Percentiles rank a stretch among this genome's conserved stretches.
phyloP scores from a whole-genome alignment of 2,113 vertebrate genomes.

The Abramis brama region DNA sequence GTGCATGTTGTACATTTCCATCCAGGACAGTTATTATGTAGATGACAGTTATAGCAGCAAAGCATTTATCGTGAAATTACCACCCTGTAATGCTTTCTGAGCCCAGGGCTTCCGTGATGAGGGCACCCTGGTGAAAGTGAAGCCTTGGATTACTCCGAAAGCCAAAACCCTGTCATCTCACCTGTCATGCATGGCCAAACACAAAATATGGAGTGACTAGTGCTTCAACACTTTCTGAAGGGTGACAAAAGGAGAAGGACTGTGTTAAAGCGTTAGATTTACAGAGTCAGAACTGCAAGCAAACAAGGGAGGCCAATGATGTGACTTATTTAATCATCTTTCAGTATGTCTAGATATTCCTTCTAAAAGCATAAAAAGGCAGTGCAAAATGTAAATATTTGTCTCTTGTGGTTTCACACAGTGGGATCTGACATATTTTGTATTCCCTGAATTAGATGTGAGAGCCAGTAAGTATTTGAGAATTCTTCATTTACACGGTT shows the following conservation, averaged over 20 bases:
- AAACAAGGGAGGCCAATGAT: background rate
- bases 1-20: background rate
- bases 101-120: constrained; percentile 16
- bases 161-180: constrained; percentile 31
- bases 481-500: background rate
- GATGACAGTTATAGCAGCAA: constrained; percentile 20
- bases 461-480: background rate
- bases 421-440: background rate
- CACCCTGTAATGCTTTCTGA: constrained; percentile 3
- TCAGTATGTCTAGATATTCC: background rate
- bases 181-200: constrained; percentile 49
- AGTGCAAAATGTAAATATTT: background rate
- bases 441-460: background rate
- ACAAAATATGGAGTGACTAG: constrained; percentile 43
- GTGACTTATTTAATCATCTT: background rate
- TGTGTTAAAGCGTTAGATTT: constrained; percentile 13
- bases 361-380: constrained; percentile 4
- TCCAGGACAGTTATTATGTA: background rate
- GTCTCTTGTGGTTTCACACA: background rate
- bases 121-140: background rate
- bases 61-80: constrained; percentile 42
- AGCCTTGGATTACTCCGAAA: constrained; percentile 37
- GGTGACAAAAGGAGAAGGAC: constrained; percentile 40
- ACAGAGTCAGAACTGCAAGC: background rate
- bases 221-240: constrained; percentile 45